phyloP scores from a whole-genome alignment of 2,888 invertebrate species.

The Nemapogon koenigi region DNA sequence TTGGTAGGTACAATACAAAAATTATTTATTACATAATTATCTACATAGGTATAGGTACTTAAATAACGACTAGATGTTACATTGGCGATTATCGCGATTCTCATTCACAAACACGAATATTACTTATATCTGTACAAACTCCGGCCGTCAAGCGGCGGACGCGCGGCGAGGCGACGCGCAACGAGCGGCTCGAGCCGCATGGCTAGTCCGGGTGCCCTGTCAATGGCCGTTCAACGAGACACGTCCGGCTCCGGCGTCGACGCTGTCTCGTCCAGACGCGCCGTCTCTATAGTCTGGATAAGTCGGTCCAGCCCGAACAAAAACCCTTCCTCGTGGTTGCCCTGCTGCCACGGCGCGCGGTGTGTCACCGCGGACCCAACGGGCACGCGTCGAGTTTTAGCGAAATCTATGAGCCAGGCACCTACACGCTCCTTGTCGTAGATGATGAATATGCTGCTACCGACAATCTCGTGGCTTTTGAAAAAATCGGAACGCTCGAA shows the following conservation, averaged over 20 bases:
- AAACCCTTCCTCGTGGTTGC: constrained; percentile 97
- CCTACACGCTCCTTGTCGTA: constrained; percentile 89
- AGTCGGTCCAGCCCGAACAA: constrained; percentile 91
- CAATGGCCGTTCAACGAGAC: constrained; percentile 46
- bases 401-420: constrained; percentile 97
- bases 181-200: constrained; percentile 35
- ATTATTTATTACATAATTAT: too few species aligned
- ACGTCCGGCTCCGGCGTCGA: constrained; percentile 44
- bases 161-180: constrained; percentile 29
- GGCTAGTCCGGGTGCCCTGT: constrained; percentile 47
- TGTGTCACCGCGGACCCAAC: constrained; percentile 76
- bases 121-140: constrained; percentile 40
- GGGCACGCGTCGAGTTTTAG: constrained; percentile 84
- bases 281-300: constrained; percentile 69
- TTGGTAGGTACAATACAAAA: too few species aligned
- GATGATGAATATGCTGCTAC: constrained; percentile 92
- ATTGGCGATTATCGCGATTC: constrained; percentile 31
- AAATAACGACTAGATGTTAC: constrained; percentile 48
- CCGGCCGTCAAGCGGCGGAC: constrained; percentile 32
- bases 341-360: constrained; percentile 82
- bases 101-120: constrained; percentile 41
- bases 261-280: constrained; percentile 27
- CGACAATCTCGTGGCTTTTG: constrained; percentile 88
- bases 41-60: too few species aligned
- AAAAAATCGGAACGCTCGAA: constrained; percentile 88